A percentile compares a stretch with the other conserved stretches of the same genome.
Evolutionary conservation across 1,140 invertebrate species (phyloP).

Genomic region (silkworm (Bombyx mori)): ASM3026992v2 NC_085112.1:3223501-3224000

Average conservation of each 20-base stretch:
- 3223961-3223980: too few species aligned
- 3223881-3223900: too few species aligned
- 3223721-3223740: conserved; percentile 17
- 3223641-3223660: conserved; percentile 25
- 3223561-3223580: conserved; percentile 3
- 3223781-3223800: conserved; percentile 12
- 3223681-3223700: conserved; percentile 12
- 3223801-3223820: conserved; percentile 15
- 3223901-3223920: too few species aligned
- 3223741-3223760: conserved; percentile 11
- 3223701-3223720: conserved; percentile 28
- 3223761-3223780: conserved; percentile 23
- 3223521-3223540: too few species aligned
- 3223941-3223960: too few species aligned
- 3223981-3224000: too few species aligned
- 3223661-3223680: conserved; percentile 16
- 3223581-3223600: conserved; percentile 1
- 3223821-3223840: conserved; percentile 3
- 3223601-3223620: conserved; percentile 22
- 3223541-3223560: neutral
- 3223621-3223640: conserved; percentile 21
- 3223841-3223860: too few species aligned
- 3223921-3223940: too few species aligned
- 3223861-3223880: too few species aligned
- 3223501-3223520: too few species aligned